A percentile compares a stretch with the other conserved stretches of the same genome.
Evolutionary conservation across 2,888 invertebrate species (phyloP).

Genomic region (Heteropelma amictum): DNA sequence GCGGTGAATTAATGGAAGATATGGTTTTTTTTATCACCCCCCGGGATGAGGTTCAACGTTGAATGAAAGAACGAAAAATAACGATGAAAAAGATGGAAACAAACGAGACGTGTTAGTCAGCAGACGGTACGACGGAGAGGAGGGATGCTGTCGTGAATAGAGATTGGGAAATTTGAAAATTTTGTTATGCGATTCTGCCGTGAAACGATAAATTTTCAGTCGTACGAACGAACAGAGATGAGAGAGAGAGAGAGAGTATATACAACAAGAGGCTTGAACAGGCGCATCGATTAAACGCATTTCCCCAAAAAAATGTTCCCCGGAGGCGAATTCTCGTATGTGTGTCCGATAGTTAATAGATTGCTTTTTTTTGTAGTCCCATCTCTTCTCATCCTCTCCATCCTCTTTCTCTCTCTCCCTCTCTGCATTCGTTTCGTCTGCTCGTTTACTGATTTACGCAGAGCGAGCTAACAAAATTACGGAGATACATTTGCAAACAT

Average conservation of each 20-base stretch:
- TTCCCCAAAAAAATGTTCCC: slow-evolving; percentile 51
- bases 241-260: neutral
- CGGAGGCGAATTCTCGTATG: slow-evolving; percentile 2
- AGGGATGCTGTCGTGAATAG: too few relatives aligned
- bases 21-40: too few relatives aligned
- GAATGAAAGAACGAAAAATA: too few relatives aligned
- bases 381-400: neutral
- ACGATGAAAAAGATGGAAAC: too few relatives aligned
- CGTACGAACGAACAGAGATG: neutral
- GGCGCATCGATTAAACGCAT: slow-evolving; percentile 52
- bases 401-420: neutral
- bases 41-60: too few relatives aligned
- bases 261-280: slow-evolving; percentile 29
- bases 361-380: slow-evolving; percentile 30
- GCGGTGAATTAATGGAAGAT: too few relatives aligned
- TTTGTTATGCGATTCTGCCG: slow-evolving; percentile 12
- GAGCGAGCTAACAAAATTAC: slow-evolving; percentile 24
- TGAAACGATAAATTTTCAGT: slow-evolving; percentile 33
- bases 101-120: too few relatives aligned
- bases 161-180: too few relatives aligned
- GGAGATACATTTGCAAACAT: neutral
- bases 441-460: slow-evolving; percentile 30
- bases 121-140: too few relatives aligned
- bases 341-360: slow-evolving; percentile 49
- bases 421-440: too few relatives aligned